Evolutionary conservation across 1,140 invertebrate genomes (phyloP), one percentile per base, ranked within the genome.

Genomic region (Sitophilus oryzae): DNA sequence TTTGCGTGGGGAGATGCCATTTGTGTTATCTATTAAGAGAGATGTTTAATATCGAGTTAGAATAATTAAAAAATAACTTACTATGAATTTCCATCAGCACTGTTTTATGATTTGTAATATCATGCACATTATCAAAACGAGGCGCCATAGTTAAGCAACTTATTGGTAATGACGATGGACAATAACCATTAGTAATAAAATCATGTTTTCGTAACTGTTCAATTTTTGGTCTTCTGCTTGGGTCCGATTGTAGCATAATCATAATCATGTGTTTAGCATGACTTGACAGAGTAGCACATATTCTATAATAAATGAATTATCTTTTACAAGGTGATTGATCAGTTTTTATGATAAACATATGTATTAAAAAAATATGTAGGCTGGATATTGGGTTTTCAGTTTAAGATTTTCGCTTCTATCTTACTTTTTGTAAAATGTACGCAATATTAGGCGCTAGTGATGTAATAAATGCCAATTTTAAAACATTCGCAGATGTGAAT

Each of bases 71-170:
- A 34, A 42, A 25, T 4, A 20, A 38, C 58, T 52, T 42, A 65
- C 66, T 62, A 52, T 73, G 73, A 56, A 87, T 76, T 72, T 88
- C 85, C 3, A 76, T 71, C 1, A 91, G 73, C 8, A 88, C 87
- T 60, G 76, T 79, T 9, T 85, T 78, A 43, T 78, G 76, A 76
- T n/a, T 77, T 65, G 21, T 11, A 69, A 23, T 0, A 53, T 16
- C 11, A 69, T 55, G 14, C 80, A 73, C 65, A 51, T 82, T 79
- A 64, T 90, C 88, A 23, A 90, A 84, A 51, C 93, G 78, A 2
- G 95, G 95, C 3, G 91, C 89, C 76, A 91, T 94, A 3, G 91
- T 93, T 45, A 98, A 76, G 71, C 92, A 94, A 46, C 93, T 95
- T 0, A 83, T 76, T 8, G 94, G 94, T 52, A 97, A 76, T 50